phyloP scores from a whole-genome alignment of 2,113 vertebrate genomes.

The Gila orcuttii region DNA sequence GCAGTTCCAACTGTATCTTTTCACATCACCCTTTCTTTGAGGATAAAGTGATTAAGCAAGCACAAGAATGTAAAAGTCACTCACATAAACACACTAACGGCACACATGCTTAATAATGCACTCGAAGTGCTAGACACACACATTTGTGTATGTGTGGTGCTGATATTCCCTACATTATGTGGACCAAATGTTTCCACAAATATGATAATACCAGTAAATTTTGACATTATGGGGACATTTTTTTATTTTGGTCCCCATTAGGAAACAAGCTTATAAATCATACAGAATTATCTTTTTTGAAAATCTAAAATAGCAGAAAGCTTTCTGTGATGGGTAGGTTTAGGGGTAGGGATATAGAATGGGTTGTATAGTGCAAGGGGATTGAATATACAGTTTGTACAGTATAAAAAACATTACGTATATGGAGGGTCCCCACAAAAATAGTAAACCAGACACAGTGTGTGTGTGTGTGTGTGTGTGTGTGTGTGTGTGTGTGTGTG shows the following conservation, averaged over 20 bases:
- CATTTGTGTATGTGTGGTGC: too few relatives aligned
- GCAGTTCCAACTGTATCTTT: conserved; percentile 50
- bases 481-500: not conserved
- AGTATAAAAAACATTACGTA: not conserved
- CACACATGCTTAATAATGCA: not conserved
- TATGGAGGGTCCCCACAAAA: not conserved
- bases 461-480: not conserved
- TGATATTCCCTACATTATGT: too few relatives aligned
- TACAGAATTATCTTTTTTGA: not conserved
- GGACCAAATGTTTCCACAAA: too few relatives aligned
- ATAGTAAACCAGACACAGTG: too few relatives aligned
- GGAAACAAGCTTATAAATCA: too few relatives aligned
- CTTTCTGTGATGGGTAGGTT: too few relatives aligned
- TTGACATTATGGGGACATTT: too few relatives aligned
- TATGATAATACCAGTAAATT: too few relatives aligned
- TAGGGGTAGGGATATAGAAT: too few relatives aligned
- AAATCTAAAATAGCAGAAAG: not conserved
- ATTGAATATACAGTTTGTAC: too few relatives aligned
- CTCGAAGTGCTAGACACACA: not conserved
- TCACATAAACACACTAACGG: not conserved
- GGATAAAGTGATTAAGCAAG: conserved; percentile 36
- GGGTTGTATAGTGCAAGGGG: too few relatives aligned
- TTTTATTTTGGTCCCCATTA: too few relatives aligned
- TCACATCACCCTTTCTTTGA: conserved; percentile 23
- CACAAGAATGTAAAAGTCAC: conserved; percentile 13